Evolutionary conservation across 2,797 vertebrate genomes (phyloP), one percentile per base, ranked within the genome.

Genomic region (Adelosebastes latens): DNA sequence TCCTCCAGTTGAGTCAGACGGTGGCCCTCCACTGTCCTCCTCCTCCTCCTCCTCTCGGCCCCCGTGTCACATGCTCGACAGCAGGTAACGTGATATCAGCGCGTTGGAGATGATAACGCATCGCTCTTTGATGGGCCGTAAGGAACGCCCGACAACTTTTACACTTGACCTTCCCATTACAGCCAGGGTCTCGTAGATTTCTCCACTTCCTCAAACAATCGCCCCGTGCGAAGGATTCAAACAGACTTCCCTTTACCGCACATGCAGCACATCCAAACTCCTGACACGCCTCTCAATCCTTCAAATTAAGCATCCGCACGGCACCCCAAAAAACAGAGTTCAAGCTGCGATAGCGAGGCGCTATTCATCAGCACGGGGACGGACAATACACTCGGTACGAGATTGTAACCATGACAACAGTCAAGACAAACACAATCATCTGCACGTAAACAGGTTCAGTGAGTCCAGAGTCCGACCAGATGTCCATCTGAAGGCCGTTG

Each of bases 91-190:
- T 60, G 92, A 92, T 92, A 96, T 75, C 58, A 74, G 88, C 29
- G 58, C 20, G 74, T 82, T 89, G 74, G 81, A 87, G 90, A 93
- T 90, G 92, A 94, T 94, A 94, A 92, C 89, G 77, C 25, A 76
- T 86, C 60, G 82, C 78, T 39, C 90, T 95, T 92, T 84, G 79
- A 94, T 94, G 92, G 92, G 86, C 87, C 59, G 27, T 10, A 13
- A 67, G 83, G 74, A 93, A 91, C 61, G 82, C 69, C 81, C 66
- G 72, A 93, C 91, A 89, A 91, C 90, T 87, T 89, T 91, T 4
- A 29, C 87, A 93, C 85, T 95, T 94, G 94, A 95, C 94, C 94
- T 95, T 90, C 81, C 68, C 80, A 82, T 91, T 83, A 76, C 10
- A 79, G 80, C 73, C 72, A 25, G 10, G 77, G 88, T 81, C 85